These are phyloP conservation scores for Epiblema foenella DNA, from an alignment of 2,888 invertebrate genomes.

Conservation along the genomic window DNA sequence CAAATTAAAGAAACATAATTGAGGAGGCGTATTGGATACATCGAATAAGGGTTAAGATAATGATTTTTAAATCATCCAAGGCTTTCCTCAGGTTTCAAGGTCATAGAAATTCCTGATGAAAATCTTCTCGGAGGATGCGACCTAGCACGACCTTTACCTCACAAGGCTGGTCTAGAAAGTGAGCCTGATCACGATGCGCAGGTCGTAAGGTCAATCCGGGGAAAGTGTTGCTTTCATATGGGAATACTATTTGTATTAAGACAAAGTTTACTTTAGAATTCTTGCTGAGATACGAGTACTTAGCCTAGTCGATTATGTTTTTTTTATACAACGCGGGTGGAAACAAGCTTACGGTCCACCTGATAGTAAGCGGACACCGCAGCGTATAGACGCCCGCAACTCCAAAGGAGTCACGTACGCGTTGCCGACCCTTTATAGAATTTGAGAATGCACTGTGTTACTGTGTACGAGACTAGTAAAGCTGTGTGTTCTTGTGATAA, in stretches of 20 bases:
- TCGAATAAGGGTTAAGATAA: neutral
- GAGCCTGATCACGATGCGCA: slow-evolving; percentile 29
- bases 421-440: too few species aligned
- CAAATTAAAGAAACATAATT: too few species aligned
- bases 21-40: too few species aligned
- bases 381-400: too few species aligned
- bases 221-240: slow-evolving; percentile 33
- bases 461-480: neutral
- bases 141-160: slow-evolving; percentile 16
- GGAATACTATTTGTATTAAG: slow-evolving; percentile 4
- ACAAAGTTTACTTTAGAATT: neutral
- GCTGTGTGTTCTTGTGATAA: neutral
- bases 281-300: neutral
- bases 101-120: slow-evolving; percentile 6
- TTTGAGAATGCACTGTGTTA: too few species aligned
- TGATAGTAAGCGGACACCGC: too few species aligned
- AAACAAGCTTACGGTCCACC: too few species aligned
- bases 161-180: slow-evolving; percentile 32
- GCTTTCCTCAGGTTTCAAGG: neutral
- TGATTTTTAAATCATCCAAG: neutral
- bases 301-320: neutral
- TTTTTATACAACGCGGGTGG: too few species aligned
- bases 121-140: slow-evolving; percentile 10
- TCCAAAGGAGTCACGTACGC: too few species aligned
- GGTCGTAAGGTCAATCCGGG: slow-evolving; percentile 27